phyloP scores from a whole-genome alignment of 2,797 vertebrate species.

The Erethizon dorsatum region DNA sequence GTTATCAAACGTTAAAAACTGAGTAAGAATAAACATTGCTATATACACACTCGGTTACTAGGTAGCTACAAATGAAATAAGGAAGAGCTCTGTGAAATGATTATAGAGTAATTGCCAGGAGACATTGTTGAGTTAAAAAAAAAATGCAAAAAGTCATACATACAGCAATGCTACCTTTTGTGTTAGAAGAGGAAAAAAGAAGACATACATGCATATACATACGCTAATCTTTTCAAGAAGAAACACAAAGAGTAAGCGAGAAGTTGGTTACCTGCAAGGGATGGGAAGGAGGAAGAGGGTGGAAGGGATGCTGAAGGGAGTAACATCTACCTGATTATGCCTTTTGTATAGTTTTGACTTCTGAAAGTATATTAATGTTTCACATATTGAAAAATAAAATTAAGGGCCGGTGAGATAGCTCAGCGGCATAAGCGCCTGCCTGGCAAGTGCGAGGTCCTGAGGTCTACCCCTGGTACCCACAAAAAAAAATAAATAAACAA shows the following conservation, averaged over 20 bases:
- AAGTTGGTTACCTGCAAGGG: background rate
- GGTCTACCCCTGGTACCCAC: too few species aligned
- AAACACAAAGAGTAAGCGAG: background rate
- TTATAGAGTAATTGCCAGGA: background rate
- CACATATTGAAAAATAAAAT: background rate
- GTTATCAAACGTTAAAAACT: constrained; percentile 7
- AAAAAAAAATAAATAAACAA: too few species aligned
- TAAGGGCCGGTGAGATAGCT: too few species aligned
- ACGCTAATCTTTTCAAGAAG: background rate
- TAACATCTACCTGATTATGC: background rate
- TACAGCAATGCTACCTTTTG: background rate
- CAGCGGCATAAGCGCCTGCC: too few species aligned
- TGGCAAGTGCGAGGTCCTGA: too few species aligned
- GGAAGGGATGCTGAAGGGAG: background rate
- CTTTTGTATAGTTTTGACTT: background rate
- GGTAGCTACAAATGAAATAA: background rate
- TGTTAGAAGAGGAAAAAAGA: background rate
- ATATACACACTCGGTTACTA: background rate
- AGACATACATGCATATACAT: background rate
- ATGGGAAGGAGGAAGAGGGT: background rate
- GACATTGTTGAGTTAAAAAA: background rate
- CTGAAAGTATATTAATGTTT: background rate
- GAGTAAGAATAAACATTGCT: background rate
- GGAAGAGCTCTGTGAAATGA: background rate
- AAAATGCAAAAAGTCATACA: background rate